phyloP scores from a whole-genome alignment of 2,797 vertebrate species.

The Staurois parvus region DNA sequence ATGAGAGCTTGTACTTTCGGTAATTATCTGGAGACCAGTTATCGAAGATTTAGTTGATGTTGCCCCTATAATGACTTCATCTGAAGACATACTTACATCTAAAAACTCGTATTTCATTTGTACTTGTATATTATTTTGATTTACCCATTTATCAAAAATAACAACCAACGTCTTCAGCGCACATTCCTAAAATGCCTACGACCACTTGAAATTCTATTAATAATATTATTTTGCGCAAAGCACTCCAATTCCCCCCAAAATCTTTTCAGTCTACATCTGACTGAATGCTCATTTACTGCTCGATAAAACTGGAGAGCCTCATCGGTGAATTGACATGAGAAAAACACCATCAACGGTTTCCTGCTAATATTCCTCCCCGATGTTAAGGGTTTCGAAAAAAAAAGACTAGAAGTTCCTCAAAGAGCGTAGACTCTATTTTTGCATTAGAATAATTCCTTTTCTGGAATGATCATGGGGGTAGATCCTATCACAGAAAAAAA shows the following conservation, averaged over 20 bases:
- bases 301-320: conserved; percentile 43
- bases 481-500: not conserved
- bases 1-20: too few relatives aligned
- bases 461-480: conserved; percentile 25
- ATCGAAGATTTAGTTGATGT: too few relatives aligned
- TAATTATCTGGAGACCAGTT: too few relatives aligned
- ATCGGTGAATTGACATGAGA: conserved; percentile 32
- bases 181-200: conserved; percentile 18
- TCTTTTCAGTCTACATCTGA: conserved; percentile 11
- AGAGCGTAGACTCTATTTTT: conserved; percentile 26
- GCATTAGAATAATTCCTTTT: conserved; percentile 37
- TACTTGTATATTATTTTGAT: conserved; percentile 5
- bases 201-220: conserved; percentile 49
- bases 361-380: conserved; percentile 1
- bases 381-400: conserved; percentile 14
- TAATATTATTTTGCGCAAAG: conserved; percentile 37
- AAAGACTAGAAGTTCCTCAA: conserved; percentile 30
- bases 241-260: conserved; percentile 11
- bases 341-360: conserved; percentile 34
- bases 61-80: too few relatives aligned
- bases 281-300: conserved; percentile 47
- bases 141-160: not conserved
- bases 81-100: too few relatives aligned
- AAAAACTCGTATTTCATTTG: too few relatives aligned
- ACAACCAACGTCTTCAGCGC: not conserved